phyloP scores from a whole-genome alignment of 2,888 invertebrate species.

The Conops quadrifasciatus region DNA sequence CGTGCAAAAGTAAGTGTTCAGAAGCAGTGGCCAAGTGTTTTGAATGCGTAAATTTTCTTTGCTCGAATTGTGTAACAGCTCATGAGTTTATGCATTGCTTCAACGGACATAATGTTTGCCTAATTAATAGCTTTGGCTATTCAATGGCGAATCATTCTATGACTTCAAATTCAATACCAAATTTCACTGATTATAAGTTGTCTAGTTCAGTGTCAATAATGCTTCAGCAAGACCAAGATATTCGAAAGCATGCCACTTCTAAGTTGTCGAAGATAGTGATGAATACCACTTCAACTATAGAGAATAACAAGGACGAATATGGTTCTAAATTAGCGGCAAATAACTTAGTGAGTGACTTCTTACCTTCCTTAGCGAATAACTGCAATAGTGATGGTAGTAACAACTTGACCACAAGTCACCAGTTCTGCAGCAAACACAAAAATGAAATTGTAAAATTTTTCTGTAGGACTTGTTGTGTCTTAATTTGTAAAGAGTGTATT shows the following conservation, averaged over 20 bases:
- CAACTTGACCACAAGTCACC: conserved; percentile 35
- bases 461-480: conserved; percentile 91
- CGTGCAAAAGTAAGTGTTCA: conserved; percentile 94
- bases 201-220: conserved; percentile 61
- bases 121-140: conserved; percentile 59
- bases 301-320: conserved; percentile 40
- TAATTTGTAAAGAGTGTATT: conserved; percentile 96
- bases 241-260: conserved; percentile 53
- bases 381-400: conserved; percentile 37
- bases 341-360: conserved; percentile 39
- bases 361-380: conserved; percentile 26
- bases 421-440: conserved; percentile 86
- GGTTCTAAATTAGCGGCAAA: conserved; percentile 41
- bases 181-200: conserved; percentile 53
- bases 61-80: conserved; percentile 97
- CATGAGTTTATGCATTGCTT: conserved; percentile 99
- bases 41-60: conserved; percentile 95
- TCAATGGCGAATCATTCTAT: neutral
- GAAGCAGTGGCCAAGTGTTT: conserved; percentile 96
- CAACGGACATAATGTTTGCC: conserved; percentile 90
- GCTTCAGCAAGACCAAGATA: conserved; percentile 54
- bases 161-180: conserved; percentile 3
- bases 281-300: conserved; percentile 40
- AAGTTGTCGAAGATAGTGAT: conserved; percentile 60
- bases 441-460: conserved; percentile 91